A percentile compares a stretch with the other conserved stretches of the same genome.
Conservation (phyloP, 2,888 invertebrate species). For the Omphaloscelis lunosa region DNA sequence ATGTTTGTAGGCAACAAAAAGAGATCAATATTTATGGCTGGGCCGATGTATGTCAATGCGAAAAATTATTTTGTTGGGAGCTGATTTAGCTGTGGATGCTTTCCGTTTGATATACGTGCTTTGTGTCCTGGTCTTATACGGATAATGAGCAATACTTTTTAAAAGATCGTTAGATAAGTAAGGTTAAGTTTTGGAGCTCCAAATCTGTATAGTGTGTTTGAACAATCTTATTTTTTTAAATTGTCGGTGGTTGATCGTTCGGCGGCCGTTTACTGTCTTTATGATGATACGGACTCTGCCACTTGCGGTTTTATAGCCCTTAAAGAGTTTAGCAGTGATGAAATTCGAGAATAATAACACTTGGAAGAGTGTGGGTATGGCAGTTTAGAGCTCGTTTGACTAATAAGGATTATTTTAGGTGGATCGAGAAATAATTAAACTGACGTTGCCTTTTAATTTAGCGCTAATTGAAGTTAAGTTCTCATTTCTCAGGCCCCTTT, state of each 20-base stretch:
- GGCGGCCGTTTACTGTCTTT: constrained; percentile 68
- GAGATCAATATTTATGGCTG: constrained; percentile 86
- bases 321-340: constrained; percentile 61
- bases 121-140: constrained; percentile 75
- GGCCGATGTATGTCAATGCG: constrained; percentile 88
- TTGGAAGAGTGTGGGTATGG: constrained; percentile 48
- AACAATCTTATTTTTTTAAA: constrained; percentile 66
- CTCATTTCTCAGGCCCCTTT: constrained; percentile 5
- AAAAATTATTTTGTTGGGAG: constrained; percentile 87
- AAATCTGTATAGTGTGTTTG: constrained; percentile 65
- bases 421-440: constrained; percentile 43
- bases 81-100: constrained; percentile 83
- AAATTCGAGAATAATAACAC: constrained; percentile 64
- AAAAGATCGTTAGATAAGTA: constrained; percentile 72
- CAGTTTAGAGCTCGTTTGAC: constrained; percentile 42
- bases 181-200: constrained; percentile 54
- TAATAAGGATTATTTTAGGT: constrained; percentile 48
- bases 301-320: constrained; percentile 64
- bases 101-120: constrained; percentile 82
- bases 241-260: constrained; percentile 60
- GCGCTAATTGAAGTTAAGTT: constrained; percentile 41
- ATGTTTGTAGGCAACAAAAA: constrained; percentile 89
- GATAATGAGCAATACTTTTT: constrained; percentile 76
- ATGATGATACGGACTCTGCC: constrained; percentile 69
- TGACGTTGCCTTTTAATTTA: constrained; percentile 46